Evolutionary conservation across 2,888 invertebrate genomes (phyloP).

Genomic region (Lasioglossum oenotherae): DNA sequence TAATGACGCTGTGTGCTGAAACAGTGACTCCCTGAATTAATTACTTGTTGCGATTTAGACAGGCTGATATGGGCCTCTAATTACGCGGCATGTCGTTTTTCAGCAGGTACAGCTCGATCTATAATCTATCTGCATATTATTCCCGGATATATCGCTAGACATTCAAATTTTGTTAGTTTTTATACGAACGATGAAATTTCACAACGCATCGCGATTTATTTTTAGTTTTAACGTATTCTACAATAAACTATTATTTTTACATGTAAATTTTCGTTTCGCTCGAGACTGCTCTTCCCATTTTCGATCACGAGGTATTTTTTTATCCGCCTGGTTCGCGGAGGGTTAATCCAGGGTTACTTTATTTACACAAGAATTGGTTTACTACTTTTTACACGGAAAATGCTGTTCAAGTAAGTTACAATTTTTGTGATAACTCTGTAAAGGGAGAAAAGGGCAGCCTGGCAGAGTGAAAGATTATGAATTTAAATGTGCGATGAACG

Average conservation of each 20-base stretch:
- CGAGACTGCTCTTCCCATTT: background rate
- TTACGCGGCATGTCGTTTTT: background rate
- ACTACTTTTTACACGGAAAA: background rate
- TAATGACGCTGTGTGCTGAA: conserved; percentile 1
- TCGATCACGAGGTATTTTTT: background rate
- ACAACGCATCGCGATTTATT: background rate
- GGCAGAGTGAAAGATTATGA: background rate
- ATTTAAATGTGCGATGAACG: background rate
- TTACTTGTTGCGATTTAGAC: conserved; percentile 18
- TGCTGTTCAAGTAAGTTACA: background rate
- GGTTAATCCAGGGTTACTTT: background rate
- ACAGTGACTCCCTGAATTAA: conserved; percentile 28
- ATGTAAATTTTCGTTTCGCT: background rate
- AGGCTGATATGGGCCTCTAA: background rate
- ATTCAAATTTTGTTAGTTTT: background rate
- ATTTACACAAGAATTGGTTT: background rate
- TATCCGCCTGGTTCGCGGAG: background rate
- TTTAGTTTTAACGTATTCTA: background rate
- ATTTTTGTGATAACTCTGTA: background rate
- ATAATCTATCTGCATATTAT: background rate
- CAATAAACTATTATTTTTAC: background rate
- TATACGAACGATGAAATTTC: background rate
- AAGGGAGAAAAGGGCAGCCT: background rate
- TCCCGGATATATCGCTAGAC: background rate
- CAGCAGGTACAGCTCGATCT: background rate